Percentiles rank a stretch among this genome's conserved stretches.
These are phyloP conservation scores for Leptopilina boulardi DNA, from an alignment of 1,140 invertebrate genomes.

Conservation along the genomic window DNA sequence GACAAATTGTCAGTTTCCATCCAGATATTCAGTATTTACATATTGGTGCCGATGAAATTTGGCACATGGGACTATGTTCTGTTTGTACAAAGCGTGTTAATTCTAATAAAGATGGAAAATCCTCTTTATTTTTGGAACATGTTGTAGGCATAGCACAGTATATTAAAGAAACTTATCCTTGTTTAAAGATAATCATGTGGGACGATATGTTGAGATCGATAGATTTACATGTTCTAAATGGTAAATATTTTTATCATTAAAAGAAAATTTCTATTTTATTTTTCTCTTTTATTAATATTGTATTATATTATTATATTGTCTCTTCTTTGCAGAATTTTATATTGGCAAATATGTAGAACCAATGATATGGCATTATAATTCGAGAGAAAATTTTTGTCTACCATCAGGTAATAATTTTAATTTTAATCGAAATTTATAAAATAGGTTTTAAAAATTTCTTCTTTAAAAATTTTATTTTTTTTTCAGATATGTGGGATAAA, in stretches of 20 bases:
- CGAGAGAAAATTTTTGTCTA: conserved; percentile 73
- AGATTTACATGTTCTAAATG: conserved; percentile 79
- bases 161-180: conserved; percentile 80
- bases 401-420: conserved; percentile 65
- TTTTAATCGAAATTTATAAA: not conserved
- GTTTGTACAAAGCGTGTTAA: conserved; percentile 80
- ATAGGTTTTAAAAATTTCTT: conserved; percentile 1
- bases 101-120: conserved; percentile 75
- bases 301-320: conserved; percentile 34
- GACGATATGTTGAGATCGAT: conserved; percentile 94
- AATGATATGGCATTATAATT: conserved; percentile 88
- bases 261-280: conserved; percentile 30
- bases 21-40: conserved; percentile 83
- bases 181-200: conserved; percentile 90
- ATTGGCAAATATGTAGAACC: conserved; percentile 87
- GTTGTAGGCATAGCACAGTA: conserved; percentile 80
- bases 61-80: conserved; percentile 88
- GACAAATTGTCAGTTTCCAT: conserved; percentile 78
- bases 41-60: conserved; percentile 90
- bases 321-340: conserved; percentile 79
- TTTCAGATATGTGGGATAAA: conserved; percentile 83
- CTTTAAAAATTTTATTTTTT: conserved; percentile 36
- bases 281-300: not conserved
- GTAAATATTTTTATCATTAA: conserved; percentile 59
- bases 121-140: conserved; percentile 83